Percentiles rank a stretch among this genome's conserved stretches.
Evolutionary conservation across 1,140 invertebrate species (phyloP).

Genomic region (Trachymyrmex septentrionalis): DNA sequence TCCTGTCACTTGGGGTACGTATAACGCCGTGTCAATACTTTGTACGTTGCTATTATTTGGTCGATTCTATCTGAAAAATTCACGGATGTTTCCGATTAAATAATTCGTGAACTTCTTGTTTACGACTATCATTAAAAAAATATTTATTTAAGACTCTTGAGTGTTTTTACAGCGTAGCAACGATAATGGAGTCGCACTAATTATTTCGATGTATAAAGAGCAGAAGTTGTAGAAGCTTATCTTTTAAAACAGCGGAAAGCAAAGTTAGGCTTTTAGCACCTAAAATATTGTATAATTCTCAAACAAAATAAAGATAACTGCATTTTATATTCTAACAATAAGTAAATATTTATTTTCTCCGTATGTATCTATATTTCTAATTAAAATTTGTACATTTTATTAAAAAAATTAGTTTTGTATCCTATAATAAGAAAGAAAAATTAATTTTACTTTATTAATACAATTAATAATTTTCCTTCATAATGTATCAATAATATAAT

Average conservation of each 20-base stretch:
- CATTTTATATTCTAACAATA: not conserved
- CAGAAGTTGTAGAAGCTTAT: not conserved
- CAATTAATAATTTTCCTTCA: not conserved
- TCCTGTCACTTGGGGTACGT: not conserved
- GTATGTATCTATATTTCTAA: not conserved
- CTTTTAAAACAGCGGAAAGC: not conserved
- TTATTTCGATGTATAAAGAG: slow-evolving; percentile 23
- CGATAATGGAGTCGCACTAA: slow-evolving; percentile 22
- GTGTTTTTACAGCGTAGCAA: not conserved
- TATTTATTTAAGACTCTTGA: slow-evolving; percentile 8
- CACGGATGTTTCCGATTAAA: not conserved
- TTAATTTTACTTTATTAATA: not conserved
- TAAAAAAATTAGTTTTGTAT: not conserved
- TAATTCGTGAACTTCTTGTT: not conserved
- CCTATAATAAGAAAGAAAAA: not conserved
- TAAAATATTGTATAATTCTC: not conserved
- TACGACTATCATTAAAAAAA: not conserved
- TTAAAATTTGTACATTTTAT: not conserved
- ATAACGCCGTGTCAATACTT: not conserved
- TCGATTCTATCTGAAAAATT: not conserved
- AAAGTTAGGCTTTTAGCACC: not conserved
- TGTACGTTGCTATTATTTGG: not conserved
- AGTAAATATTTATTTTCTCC: not conserved
- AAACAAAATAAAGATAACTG: not conserved
- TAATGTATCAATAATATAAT: not conserved